phyloP scores from a whole-genome alignment of 2,113 vertebrate species.

The Zosterops lateralis region DNA sequence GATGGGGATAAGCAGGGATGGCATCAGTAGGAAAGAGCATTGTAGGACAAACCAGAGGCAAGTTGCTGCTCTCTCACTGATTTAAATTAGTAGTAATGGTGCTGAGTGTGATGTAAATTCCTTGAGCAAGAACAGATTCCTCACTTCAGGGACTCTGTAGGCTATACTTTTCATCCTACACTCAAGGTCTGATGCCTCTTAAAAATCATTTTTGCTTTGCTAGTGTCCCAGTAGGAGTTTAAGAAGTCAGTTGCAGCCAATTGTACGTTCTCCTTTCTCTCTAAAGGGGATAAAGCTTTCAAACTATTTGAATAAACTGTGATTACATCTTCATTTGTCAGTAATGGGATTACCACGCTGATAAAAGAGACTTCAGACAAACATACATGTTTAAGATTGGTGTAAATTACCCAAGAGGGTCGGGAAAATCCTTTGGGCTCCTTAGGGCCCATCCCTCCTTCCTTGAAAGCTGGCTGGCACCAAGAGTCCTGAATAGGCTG shows the following conservation, averaged over 20 bases:
- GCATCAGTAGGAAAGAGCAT: background rate
- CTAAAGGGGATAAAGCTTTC: conserved; percentile 74
- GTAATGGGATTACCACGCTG: conserved; percentile 86
- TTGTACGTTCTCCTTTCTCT: conserved; percentile 65
- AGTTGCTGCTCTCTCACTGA: background rate
- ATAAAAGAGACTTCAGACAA: conserved; percentile 73
- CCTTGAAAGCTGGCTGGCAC: conserved; percentile 56
- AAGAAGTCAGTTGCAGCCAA: conserved; percentile 74
- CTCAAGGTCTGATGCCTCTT: background rate
- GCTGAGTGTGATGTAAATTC: background rate
- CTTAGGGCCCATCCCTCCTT: background rate
- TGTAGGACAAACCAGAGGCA: background rate
- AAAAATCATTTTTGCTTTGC: conserved; percentile 1
- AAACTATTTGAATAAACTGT: conserved; percentile 75
- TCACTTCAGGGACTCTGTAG: background rate
- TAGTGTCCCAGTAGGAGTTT: conserved; percentile 57
- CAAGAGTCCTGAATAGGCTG: conserved; percentile 62
- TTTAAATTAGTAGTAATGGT: background rate
- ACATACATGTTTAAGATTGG: conserved; percentile 76
- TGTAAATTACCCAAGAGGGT: conserved; percentile 77
- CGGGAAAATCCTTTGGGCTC: conserved; percentile 50
- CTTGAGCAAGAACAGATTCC: background rate
- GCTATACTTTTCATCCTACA: background rate
- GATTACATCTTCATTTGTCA: conserved; percentile 87
- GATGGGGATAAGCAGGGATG: background rate